Percentiles rank a stretch among this genome's conserved stretches.
phyloP scores from a whole-genome alignment of 2,113 vertebrate genomes.

The Cololabis saira region DNA sequence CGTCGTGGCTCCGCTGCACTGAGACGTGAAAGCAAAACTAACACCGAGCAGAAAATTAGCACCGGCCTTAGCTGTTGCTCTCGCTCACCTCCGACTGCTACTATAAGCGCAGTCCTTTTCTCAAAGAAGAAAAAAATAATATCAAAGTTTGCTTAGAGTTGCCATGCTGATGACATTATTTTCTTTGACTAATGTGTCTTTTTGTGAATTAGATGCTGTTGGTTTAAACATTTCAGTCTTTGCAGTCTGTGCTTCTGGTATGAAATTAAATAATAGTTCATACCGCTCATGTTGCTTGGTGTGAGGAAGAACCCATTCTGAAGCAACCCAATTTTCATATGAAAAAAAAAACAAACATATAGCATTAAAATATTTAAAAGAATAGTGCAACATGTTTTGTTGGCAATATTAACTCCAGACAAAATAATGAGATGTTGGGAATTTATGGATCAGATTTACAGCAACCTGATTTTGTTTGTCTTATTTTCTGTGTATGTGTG shows the following conservation, averaged over 20 bases:
- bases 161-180: conserved; percentile 61
- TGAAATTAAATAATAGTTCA: conserved; percentile 24
- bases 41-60: conserved; percentile 36
- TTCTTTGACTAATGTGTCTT: conserved; percentile 53
- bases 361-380: conserved; percentile 39
- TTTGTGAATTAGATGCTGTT: conserved; percentile 58
- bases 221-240: conserved; percentile 28
- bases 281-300: neutral
- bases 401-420: conserved; percentile 38
- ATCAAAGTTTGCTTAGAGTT: conserved; percentile 56
- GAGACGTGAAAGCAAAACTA: conserved; percentile 34
- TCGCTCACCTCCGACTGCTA: conserved; percentile 34
- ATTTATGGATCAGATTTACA: conserved; percentile 65
- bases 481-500: conserved; percentile 46
- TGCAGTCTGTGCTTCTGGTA: conserved; percentile 23
- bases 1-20: conserved; percentile 28
- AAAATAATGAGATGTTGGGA: conserved; percentile 66
- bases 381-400: conserved; percentile 31
- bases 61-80: conserved; percentile 33
- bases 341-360: conserved; percentile 46
- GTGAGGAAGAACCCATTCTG: conserved; percentile 18
- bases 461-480: conserved; percentile 50
- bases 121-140: conserved; percentile 20
- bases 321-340: conserved; percentile 35
- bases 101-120: conserved; percentile 42